Evolutionary conservation across 2,797 vertebrate genomes (phyloP).

Genomic region (Aeoliscus strigatus): DNA sequence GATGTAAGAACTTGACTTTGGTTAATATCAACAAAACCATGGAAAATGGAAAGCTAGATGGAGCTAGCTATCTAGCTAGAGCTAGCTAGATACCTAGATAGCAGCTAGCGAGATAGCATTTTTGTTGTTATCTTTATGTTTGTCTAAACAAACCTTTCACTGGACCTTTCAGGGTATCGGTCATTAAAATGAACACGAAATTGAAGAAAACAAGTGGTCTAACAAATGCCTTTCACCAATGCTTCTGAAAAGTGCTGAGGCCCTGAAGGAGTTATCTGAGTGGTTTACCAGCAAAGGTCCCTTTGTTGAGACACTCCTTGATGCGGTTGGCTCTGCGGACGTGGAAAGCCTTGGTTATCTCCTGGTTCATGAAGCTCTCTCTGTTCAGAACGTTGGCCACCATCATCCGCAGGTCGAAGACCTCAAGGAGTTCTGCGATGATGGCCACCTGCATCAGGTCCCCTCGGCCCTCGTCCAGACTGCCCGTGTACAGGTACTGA

Average conservation of each 20-base stretch:
- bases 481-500: slow-evolving; percentile 86
- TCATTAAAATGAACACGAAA: too few relatives aligned
- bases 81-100: too few relatives aligned
- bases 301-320: slow-evolving; percentile 86
- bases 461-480: slow-evolving; percentile 74
- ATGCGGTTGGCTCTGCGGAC: slow-evolving; percentile 89
- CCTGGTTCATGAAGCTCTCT: slow-evolving; percentile 94
- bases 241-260: slow-evolving; percentile 6
- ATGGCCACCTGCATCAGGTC: slow-evolving; percentile 89
- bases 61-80: too few relatives aligned
- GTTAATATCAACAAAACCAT: too few relatives aligned
- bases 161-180: too few relatives aligned
- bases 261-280: slow-evolving; percentile 9
- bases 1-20: too few relatives aligned
- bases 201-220: too few relatives aligned
- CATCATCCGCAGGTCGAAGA: slow-evolving; percentile 93
- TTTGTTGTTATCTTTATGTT: too few relatives aligned
- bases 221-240: slow-evolving; percentile 25
- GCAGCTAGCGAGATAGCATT: too few relatives aligned
- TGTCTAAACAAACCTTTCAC: too few relatives aligned
- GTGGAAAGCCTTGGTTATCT: slow-evolving; percentile 93
- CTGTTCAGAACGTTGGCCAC: slow-evolving; percentile 89
- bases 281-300: slow-evolving; percentile 83
- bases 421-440: slow-evolving; percentile 88
- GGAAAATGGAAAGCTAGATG: too few relatives aligned